phyloP scores from a whole-genome alignment of 2,888 invertebrate species.

The Taenaris catops region DNA sequence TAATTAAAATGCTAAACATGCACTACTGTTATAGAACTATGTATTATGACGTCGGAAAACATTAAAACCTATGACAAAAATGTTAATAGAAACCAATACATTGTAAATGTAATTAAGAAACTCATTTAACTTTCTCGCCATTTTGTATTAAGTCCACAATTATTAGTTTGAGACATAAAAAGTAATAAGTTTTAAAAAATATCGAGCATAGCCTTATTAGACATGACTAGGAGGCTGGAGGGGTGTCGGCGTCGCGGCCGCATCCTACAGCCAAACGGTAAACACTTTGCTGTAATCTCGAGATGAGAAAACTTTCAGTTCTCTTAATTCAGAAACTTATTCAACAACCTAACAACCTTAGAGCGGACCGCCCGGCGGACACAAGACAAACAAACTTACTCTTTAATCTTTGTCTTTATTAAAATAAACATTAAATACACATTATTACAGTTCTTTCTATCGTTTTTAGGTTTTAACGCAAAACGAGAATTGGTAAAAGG shows the following conservation, averaged over 20 bases:
- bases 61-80: constrained; percentile 1
- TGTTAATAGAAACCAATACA: constrained; percentile 11
- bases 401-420: constrained; percentile 62
- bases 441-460: no score
- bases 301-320: constrained; percentile 81
- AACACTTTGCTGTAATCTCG: constrained; percentile 81
- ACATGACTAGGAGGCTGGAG: constrained; percentile 30
- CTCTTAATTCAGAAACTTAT: constrained; percentile 81
- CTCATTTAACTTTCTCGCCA: constrained; percentile 16
- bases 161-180: constrained; percentile 13
- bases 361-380: constrained; percentile 65
- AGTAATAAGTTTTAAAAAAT: constrained; percentile 22
- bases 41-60: no score
- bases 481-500: no score
- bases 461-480: no score
- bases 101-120: constrained; percentile 19
- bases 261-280: constrained; percentile 78
- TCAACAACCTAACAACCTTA: constrained; percentile 80
- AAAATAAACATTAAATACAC: constrained; percentile 49
- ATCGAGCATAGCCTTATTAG: constrained; percentile 29
- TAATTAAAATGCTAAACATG: no score
- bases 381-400: constrained; percentile 73
- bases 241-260: constrained; percentile 48
- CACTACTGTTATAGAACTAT: no score
- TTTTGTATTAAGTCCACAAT: constrained; percentile 10